These are phyloP conservation scores for Pterobdella sp. DNA, from an alignment of 2,888 invertebrate genomes.

Conservation along the genomic window DNA sequence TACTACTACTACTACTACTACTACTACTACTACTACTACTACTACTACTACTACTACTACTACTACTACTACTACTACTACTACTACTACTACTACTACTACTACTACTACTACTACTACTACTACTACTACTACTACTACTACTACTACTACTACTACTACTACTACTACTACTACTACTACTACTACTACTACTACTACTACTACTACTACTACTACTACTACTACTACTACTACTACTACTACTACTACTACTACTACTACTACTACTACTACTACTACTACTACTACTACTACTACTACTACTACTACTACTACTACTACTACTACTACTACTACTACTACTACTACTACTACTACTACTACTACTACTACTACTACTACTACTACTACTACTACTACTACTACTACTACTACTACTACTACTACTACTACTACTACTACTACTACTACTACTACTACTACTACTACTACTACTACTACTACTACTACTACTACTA, in stretches of 20 bases:
- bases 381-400: constrained; percentile 21
- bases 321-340: constrained; percentile 12
- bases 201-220: constrained; percentile 29
- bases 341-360: constrained; percentile 15
- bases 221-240: constrained; percentile 29
- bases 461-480: constrained; percentile 26
- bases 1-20: constrained; percentile 29
- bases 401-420: constrained; percentile 24
- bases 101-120: constrained; percentile 29
- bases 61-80: constrained; percentile 28
- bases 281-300: constrained; percentile 19
- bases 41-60: constrained; percentile 29
- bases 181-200: constrained; percentile 29
- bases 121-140: constrained; percentile 29
- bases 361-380: constrained; percentile 20
- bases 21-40: constrained; percentile 29
- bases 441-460: constrained; percentile 26
- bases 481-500: constrained; percentile 27
- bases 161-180: constrained; percentile 29
- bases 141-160: constrained; percentile 29
- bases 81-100: constrained; percentile 27
- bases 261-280: constrained; percentile 23
- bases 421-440: constrained; percentile 27
- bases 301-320: constrained; percentile 17
- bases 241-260: constrained; percentile 25